These are phyloP conservation scores for Wasmannia auropunctata DNA, from an alignment of 1,140 invertebrate genomes.

Conservation along the genomic window DNA sequence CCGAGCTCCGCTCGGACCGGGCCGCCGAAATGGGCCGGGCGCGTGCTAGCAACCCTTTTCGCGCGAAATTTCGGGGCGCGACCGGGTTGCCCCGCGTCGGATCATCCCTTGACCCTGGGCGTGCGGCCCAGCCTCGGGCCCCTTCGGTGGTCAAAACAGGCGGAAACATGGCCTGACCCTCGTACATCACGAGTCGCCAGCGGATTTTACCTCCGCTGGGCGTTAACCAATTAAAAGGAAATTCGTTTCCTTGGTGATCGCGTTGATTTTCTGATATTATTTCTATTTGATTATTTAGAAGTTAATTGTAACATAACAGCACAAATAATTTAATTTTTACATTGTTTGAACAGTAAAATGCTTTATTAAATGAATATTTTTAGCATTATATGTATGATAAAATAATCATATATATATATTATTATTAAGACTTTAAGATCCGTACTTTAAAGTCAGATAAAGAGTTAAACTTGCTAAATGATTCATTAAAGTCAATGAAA, in stretches of 20 bases:
- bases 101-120: conserved; percentile 83
- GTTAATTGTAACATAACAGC: not conserved
- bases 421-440: not conserved
- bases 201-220: conserved; percentile 33
- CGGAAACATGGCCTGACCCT: conserved; percentile 85
- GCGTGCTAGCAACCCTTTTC: conserved; percentile 73
- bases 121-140: conserved; percentile 82
- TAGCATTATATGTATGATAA: not conserved
- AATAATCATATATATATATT: not conserved
- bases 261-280: not conserved
- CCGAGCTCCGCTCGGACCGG: not conserved
- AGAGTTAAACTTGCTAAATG: not conserved
- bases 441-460: not conserved
- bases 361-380: not conserved
- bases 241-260: conserved; percentile 63
- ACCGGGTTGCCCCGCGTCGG: conserved; percentile 76
- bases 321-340: not conserved
- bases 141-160: conserved; percentile 85
- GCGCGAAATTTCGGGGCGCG: conserved; percentile 76
- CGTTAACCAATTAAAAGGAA: conserved; percentile 71
- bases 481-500: not conserved
- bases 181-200: conserved; percentile 75
- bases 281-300: not conserved
- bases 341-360: not conserved
- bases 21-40: conserved; percentile 66